Conservation (phyloP, 1,140 invertebrate species). For the Nymphalis io region DNA sequence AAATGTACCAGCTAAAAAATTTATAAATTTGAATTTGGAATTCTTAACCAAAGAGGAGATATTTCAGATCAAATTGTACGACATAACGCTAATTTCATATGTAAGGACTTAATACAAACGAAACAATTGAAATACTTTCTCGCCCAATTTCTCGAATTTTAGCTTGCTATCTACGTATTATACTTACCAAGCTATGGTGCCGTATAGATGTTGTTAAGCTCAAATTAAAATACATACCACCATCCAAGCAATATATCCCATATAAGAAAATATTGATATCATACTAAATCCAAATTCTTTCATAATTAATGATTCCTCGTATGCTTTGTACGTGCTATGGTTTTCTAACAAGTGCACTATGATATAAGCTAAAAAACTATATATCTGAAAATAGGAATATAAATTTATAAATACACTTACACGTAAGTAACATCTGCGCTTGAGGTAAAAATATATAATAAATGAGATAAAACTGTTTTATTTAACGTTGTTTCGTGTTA, state of each 20-base stretch:
- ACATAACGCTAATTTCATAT: too few species aligned
- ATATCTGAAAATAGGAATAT: neutral
- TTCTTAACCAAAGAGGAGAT: too few species aligned
- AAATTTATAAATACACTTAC: neutral
- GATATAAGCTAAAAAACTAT: slow-evolving; percentile 5
- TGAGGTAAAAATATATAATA: neutral
- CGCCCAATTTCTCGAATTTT: too few species aligned
- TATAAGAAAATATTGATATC: slow-evolving; percentile 17
- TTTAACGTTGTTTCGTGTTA: too few species aligned
- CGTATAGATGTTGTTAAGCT: neutral
- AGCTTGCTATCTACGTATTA: neutral
- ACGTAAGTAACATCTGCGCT: neutral
- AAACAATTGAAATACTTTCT: too few species aligned
- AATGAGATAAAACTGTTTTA: too few species aligned
- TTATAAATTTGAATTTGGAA: too few species aligned
- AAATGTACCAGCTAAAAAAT: too few species aligned
- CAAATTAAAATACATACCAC: slow-evolving; percentile 11
- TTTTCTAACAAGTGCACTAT: slow-evolving; percentile 29
- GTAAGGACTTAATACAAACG: too few species aligned
- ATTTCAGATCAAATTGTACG: too few species aligned
- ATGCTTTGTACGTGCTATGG: slow-evolving; percentile 11
- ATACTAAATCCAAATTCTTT: slow-evolving; percentile 30
- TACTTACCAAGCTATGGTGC: too few species aligned
- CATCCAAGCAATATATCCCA: slow-evolving; percentile 27
- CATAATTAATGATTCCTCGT: slow-evolving; percentile 20